A percentile compares a stretch with the other conserved stretches of the same genome.
These are phyloP conservation scores for Pipistrellus kuhlii DNA, from an alignment of 2,797 vertebrate species.

Conservation along the genomic window DNA sequence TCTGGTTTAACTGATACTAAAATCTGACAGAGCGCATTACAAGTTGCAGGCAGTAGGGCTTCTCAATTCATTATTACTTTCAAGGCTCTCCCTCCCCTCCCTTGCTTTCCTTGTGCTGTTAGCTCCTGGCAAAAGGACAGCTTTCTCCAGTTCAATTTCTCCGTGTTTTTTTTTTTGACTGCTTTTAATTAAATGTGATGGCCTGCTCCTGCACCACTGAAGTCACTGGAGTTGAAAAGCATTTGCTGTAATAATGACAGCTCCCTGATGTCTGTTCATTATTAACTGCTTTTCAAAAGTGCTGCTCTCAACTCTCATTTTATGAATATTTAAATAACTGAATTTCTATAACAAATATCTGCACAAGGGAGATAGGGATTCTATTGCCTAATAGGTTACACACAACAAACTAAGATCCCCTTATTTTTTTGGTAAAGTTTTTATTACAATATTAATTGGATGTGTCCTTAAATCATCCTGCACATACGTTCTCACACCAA, in stretches of 20 bases:
- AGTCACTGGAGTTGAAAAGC: slow-evolving; percentile 87
- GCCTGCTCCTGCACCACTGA: slow-evolving; percentile 85
- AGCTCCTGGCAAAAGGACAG: slow-evolving; percentile 86
- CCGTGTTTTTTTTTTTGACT: slow-evolving; percentile 86
- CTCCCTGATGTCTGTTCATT: slow-evolving; percentile 89
- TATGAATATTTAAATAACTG: slow-evolving; percentile 91
- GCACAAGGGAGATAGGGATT: slow-evolving; percentile 79
- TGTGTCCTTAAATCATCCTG: slow-evolving; percentile 79
- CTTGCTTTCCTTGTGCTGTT: slow-evolving; percentile 83
- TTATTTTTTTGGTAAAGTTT: slow-evolving; percentile 74
- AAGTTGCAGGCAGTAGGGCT: slow-evolving; percentile 83
- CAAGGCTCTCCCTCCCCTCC: slow-evolving; percentile 79
- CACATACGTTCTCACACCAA: slow-evolving; percentile 79
- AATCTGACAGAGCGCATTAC: slow-evolving; percentile 87
- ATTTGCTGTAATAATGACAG: slow-evolving; percentile 88
- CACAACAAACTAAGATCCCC: slow-evolving; percentile 75
- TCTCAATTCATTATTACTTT: slow-evolving; percentile 87
- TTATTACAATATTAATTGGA: slow-evolving; percentile 83
- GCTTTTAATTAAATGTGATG: slow-evolving; percentile 92
- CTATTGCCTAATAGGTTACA: slow-evolving; percentile 80
- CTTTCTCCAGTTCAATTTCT: slow-evolving; percentile 88
- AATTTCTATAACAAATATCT: slow-evolving; percentile 87
- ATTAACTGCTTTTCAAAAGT: slow-evolving; percentile 90
- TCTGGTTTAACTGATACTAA: slow-evolving; percentile 88
- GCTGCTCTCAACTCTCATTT: slow-evolving; percentile 86